A percentile compares a stretch with the other conserved stretches of the same genome.
Evolutionary conservation across 2,113 vertebrate genomes (phyloP).

Genomic region (Cyprinodon brontotheroides): DNA sequence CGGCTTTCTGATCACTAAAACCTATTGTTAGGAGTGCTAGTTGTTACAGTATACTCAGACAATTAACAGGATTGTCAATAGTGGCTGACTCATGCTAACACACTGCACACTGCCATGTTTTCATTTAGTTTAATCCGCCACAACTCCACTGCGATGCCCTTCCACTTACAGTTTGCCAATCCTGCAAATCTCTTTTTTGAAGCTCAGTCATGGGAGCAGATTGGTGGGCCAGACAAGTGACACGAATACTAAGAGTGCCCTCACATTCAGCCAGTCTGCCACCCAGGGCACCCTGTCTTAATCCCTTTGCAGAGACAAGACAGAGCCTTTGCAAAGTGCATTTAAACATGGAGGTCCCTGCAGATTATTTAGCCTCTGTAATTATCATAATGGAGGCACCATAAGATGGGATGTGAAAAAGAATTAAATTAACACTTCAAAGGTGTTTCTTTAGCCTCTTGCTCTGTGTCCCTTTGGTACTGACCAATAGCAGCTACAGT

Average conservation of each 20-base stretch:
- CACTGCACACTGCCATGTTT: constrained; percentile 31
- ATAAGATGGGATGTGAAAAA: constrained; percentile 64
- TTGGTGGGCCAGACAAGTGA: constrained; percentile 61
- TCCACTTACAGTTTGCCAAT: constrained; percentile 44
- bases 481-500: constrained; percentile 19
- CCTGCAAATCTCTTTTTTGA: constrained; percentile 50
- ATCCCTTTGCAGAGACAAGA: constrained; percentile 68
- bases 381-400: constrained; percentile 77
- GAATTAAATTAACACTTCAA: constrained; percentile 66
- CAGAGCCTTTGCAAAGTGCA: constrained; percentile 59
- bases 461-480: constrained; percentile 4
- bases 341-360: constrained; percentile 62
- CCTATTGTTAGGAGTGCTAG: constrained; percentile 9
- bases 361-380: constrained; percentile 72
- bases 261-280: constrained; percentile 59
- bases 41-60: constrained; percentile 29
- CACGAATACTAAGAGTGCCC: constrained; percentile 72
- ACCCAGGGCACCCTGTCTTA: constrained; percentile 68
- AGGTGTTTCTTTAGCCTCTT: constrained; percentile 47
- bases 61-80: constrained; percentile 30
- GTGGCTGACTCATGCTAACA: constrained; percentile 36
- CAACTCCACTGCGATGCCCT: constrained; percentile 29
- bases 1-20: constrained; percentile 21
- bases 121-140: constrained; percentile 44
- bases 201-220: constrained; percentile 61